Evolutionary conservation across 1,140 invertebrate species (phyloP), one percentile per base, ranked within the genome.

Genomic region (Drosophila nasuta): DNA sequence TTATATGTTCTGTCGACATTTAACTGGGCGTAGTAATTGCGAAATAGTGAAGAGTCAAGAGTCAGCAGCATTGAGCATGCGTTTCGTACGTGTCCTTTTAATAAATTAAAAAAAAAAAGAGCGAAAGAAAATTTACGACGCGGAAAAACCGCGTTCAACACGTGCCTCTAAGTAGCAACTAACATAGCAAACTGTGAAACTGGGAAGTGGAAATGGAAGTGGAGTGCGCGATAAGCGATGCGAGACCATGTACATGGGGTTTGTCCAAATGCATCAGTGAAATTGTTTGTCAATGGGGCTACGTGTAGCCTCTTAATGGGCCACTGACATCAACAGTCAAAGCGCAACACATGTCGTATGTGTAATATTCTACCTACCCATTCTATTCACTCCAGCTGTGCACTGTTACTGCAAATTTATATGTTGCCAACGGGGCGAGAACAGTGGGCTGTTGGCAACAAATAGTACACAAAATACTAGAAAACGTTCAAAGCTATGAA

Each of bases 331-430:
- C 48, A 66, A 66, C 49, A 66, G 48, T 20, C 45, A 65, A 66
- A 35, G 72, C 60, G 66, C 72, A 78, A 75, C 72, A 75, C 76
- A 78, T 78, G 76, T 69, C 72, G 66, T 70, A 78, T 75, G 76
- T 78, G 74, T 46, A 65, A 75, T 70, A 33, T 64, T 20, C 67
- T 10, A 20, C 33, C 20, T 30, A 10, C 0, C 49, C n/a, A 51
- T 11, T 33, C 30, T 33, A 33, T 5, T 33, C 35, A 7, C 17
- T n/a, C 3, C 33, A 28, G 10, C 43, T 59, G 43, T 68, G 66
- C 57, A 52, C 57, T 28, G 58, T 45, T n/a, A 56, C 58, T 63
- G 15, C n/a, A 63, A 70, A 75, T 75, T 75, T 70, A 70, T 70
- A 43, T 51, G 8, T 43, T 35, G 8, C 8, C 13, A 38, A 17